Conservation (phyloP, 2,797 vertebrate genomes). For the Trachops cirrhosus region DNA sequence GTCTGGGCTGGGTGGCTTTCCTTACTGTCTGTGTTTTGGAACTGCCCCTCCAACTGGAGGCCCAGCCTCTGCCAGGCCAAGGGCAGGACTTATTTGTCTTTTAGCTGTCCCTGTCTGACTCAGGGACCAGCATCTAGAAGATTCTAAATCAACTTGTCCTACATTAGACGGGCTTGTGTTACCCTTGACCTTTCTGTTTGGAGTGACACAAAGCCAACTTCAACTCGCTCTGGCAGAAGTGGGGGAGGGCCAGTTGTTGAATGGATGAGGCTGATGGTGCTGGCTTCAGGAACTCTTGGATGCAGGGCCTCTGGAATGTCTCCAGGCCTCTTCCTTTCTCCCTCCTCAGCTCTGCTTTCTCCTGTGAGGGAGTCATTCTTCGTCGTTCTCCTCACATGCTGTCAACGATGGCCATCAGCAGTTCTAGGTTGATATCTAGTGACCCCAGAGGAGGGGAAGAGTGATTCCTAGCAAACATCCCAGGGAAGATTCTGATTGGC, state of each 20-base stretch:
- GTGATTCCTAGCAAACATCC: not conserved
- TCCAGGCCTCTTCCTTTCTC: not conserved
- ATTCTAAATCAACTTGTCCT: not conserved
- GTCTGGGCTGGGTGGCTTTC: not conserved
- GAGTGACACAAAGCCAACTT: not conserved
- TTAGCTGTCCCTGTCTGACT: not conserved
- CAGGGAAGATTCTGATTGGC: not conserved
- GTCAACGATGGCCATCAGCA: not conserved
- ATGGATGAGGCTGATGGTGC: fast-evolving
- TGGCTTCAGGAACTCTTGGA: not conserved
- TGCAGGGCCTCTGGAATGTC: fast-evolving
- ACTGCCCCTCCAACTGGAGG: not conserved
- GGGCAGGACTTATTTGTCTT: not conserved
- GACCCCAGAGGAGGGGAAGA: not conserved
- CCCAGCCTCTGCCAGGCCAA: not conserved
- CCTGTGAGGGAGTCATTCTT: not conserved
- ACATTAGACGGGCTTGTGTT: not conserved
- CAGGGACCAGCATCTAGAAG: not conserved
- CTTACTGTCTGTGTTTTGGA: not conserved
- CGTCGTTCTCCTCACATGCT: no score
- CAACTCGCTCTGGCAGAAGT: not conserved
- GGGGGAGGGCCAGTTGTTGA: not conserved
- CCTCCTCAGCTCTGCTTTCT: not conserved
- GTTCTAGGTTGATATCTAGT: not conserved
- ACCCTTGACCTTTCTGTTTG: not conserved